phyloP scores from a whole-genome alignment of 2,797 vertebrate species.

The Clarias fuscus region DNA sequence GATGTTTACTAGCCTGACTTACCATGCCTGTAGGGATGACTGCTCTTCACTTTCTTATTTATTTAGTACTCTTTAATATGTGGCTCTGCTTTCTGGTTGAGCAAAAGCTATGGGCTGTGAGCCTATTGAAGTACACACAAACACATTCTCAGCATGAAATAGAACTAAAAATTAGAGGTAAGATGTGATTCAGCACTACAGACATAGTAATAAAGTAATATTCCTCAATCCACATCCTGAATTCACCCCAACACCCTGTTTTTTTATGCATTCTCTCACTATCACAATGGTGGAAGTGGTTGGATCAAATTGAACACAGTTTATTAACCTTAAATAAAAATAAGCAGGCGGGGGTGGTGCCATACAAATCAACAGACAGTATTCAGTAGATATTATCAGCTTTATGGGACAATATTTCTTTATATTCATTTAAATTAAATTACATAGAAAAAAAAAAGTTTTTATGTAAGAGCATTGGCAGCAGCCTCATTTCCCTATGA shows the following conservation, averaged over 20 bases:
- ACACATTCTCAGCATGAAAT: constrained; percentile 11
- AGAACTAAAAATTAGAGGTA: constrained; percentile 61
- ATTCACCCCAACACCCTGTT: not conserved
- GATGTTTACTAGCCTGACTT: constrained; percentile 48
- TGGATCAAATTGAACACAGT: not conserved
- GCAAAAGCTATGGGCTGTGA: constrained; percentile 38
- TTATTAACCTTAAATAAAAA: not conserved
- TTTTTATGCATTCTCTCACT: not conserved
- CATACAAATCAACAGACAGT: not conserved
- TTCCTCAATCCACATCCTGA: not conserved
- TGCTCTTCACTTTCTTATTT: constrained; percentile 43
- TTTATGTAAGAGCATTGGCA: no score
- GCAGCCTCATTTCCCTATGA: no score
- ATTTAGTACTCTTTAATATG: constrained; percentile 52
- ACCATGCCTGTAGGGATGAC: constrained; percentile 32
- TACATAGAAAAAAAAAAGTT: no score
- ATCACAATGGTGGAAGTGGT: not conserved
- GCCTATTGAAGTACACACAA: constrained; percentile 64
- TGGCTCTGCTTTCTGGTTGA: constrained; percentile 38
- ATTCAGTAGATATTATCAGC: not conserved
- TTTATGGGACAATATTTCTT: no score
- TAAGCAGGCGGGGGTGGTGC: not conserved
- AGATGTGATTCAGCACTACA: constrained; percentile 70
- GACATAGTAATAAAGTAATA: constrained; percentile 18
- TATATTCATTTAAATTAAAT: no score